Evolutionary conservation across 64 coral and sea anemone genomes (phyloP).

Genomic region (Porites australiensis): DNA sequence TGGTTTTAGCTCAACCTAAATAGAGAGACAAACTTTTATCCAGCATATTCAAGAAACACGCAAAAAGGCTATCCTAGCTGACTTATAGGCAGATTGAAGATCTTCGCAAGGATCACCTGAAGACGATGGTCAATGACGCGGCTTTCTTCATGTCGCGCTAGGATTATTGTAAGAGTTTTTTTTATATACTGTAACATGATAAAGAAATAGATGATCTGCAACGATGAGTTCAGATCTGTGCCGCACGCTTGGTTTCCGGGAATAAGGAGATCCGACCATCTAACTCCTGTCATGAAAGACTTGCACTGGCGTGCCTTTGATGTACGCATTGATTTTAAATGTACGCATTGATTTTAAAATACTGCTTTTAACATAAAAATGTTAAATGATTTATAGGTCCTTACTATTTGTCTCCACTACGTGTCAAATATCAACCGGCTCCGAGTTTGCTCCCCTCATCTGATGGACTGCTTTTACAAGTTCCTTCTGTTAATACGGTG

Average conservation of each 20-base stretch:
- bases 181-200: not conserved
- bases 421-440: not conserved
- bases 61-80: too few species aligned
- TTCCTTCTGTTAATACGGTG: too few species aligned
- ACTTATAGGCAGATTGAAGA: too few species aligned
- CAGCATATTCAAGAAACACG: too few species aligned
- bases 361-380: slow-evolving; percentile 10
- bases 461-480: too few species aligned
- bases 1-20: too few species aligned
- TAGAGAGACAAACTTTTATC: too few species aligned
- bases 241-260: not conserved
- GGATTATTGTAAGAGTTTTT: slow-evolving; percentile 3
- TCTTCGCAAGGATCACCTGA: too few species aligned
- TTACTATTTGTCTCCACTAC: not conserved
- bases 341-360: slow-evolving; percentile 20
- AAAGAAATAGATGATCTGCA: not conserved
- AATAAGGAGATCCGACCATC: not conserved
- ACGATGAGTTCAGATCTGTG: not conserved
- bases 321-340: too few species aligned
- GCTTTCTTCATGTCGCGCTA: not conserved
- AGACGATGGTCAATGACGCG: too few species aligned
- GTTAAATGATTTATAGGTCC: not conserved
- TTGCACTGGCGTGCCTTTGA: not conserved
- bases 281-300: not conserved
- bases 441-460: not conserved